Evolutionary conservation across 2,113 vertebrate species (phyloP).

Genomic region (Phasianus colchicus): DNA sequence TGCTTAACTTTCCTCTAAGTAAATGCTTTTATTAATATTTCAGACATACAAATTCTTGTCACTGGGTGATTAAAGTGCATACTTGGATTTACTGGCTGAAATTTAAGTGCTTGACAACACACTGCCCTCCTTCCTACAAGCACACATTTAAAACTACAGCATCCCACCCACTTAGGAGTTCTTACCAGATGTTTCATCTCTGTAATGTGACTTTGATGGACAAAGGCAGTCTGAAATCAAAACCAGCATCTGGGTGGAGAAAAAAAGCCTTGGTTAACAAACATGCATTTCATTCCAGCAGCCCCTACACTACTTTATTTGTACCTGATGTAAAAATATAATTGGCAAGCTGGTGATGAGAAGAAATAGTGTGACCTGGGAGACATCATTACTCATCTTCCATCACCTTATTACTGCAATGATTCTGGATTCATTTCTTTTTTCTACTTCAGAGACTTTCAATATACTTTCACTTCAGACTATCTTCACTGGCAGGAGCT

Average conservation of each 20-base stretch:
- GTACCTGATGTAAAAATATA: neutral
- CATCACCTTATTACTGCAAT: neutral
- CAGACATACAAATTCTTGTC: neutral
- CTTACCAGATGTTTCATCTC: constrained; percentile 76
- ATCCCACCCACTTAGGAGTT: neutral
- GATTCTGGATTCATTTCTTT: neutral
- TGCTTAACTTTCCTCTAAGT: neutral
- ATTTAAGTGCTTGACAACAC: neutral
- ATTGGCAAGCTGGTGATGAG: neutral
- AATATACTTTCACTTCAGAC: neutral
- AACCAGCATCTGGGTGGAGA: constrained; percentile 80
- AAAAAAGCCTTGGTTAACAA: neutral
- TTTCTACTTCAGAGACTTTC: neutral
- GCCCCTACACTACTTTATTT: neutral
- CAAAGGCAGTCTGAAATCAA: constrained; percentile 86
- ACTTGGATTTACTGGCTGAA: neutral
- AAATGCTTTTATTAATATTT: neutral
- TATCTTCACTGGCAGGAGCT: neutral
- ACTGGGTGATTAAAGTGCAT: neutral
- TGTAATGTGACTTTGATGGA: constrained; percentile 74
- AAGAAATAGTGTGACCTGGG: neutral
- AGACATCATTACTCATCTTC: neutral
- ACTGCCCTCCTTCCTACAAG: neutral
- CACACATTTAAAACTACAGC: neutral
- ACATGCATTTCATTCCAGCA: neutral